Percentiles rank a stretch among this genome's conserved stretches.
These are phyloP conservation scores for Gnathonemus longibarbis DNA, from an alignment of 2,113 vertebrate species.

Conservation along the genomic window DNA sequence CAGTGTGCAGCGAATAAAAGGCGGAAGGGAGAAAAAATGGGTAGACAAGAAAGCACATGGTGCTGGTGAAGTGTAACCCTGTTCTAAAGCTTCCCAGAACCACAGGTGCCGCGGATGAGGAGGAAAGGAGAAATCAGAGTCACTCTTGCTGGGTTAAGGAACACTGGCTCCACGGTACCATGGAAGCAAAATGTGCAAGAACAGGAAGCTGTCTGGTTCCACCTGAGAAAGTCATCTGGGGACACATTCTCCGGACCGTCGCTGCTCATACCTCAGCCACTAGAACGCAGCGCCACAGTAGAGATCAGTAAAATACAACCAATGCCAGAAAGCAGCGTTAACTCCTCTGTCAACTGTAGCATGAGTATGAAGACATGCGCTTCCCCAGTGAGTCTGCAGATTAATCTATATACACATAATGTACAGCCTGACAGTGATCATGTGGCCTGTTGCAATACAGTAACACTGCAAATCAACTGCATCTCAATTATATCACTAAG, in stretches of 20 bases:
- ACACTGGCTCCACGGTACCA: neutral
- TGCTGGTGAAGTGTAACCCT: neutral
- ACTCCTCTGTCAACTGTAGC: neutral
- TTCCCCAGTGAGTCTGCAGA: neutral
- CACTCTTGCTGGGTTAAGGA: neutral
- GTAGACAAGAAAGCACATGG: conserved; percentile 17
- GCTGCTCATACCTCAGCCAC: neutral
- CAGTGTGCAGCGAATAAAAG: conserved; percentile 27
- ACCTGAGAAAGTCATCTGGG: neutral
- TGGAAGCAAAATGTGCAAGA: neutral
- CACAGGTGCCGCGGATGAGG: neutral
- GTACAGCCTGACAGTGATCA: neutral
- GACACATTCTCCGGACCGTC: neutral
- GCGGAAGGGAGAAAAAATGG: conserved; percentile 29
- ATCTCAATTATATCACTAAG: neutral
- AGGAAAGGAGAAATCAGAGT: neutral
- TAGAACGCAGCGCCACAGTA: neutral
- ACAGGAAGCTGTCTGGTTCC: neutral
- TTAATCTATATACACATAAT: neutral
- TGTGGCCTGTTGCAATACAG: neutral
- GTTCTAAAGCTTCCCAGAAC: neutral
- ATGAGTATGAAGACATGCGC: neutral
- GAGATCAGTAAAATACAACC: neutral
- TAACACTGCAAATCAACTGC: neutral
- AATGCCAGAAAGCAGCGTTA: neutral